Evolutionary conservation across 2,797 vertebrate species (phyloP), one percentile per base, ranked within the genome.

Genomic region (Hozukius guyotensis): DNA sequence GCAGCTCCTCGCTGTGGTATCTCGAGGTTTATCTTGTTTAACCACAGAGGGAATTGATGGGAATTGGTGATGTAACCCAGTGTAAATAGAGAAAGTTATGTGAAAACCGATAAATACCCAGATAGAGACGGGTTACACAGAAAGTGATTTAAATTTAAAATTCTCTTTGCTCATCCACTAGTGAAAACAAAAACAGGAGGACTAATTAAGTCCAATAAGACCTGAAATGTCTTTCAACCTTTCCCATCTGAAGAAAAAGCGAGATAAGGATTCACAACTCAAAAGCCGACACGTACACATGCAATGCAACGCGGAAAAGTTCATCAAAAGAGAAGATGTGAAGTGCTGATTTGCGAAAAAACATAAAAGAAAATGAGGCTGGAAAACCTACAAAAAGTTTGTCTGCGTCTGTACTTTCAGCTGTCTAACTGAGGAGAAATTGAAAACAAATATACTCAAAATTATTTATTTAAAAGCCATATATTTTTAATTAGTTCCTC

Each of bases 1-100:
- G 5, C 34, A 74, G 59, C 72, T 79, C 70, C 55, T 69, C 49
- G 2, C 72, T 62, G 65, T 80, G 63, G 79, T 75, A 87, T 87
- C 83, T 78, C 5, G 1, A 67, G 25, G 69, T 85, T 88, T 59
- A 88, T 90, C 86, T 87, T 64, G 81, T 90, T 85, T 82, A 49
- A 76, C 77, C 79, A 77, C 60, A 13, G 34, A 72, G 38, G 55
- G 36, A 60, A 38, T 57, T 70, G 67, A 55, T 55, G 31, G 66
- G 71, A 82, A 80, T 52, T 63, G 68, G 81, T 93, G 90, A 91
- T 90, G 89, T 87, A 88, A 93, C 81, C 14, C 70, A 22, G 81
- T 87, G 88, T 89, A 90, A 91, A 92, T 73, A 75, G 69, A 82
- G 29, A 32, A 52, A 72, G 75, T 76, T 79, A 72, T 77, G 76